Evolutionary conservation across 1,140 invertebrate genomes (phyloP), one percentile per base, ranked within the genome.

Genomic region (Drosophila pruinosa): DNA sequence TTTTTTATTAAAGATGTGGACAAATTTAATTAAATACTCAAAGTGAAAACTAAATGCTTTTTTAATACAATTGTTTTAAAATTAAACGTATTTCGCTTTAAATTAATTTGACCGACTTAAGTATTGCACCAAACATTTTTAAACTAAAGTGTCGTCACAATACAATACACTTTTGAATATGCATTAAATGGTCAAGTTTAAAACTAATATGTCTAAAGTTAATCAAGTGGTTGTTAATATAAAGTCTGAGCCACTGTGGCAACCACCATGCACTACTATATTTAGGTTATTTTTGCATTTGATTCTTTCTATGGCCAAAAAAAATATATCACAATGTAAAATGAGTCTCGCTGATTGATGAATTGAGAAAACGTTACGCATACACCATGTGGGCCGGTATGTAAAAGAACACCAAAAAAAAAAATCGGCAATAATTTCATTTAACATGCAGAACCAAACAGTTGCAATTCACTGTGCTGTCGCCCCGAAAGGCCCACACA

Each of bases 391-490:
- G 72, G 34, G 50, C 28, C 47, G 31, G 28, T 3, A 15, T 22
- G 2, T 28, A 39, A 31, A 39, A 70, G 59, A 26, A 3, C 21
- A 26, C 7, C 6, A 34, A 62, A 85, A 72, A 73, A 75, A 54
- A 72, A 73, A 75, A 54, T 24, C 72, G 57, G 81, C 77, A 86
- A 85, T 85, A 85, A 85, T 85, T 85, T 85, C 81, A 86, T 85
- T 85, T 77, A 86, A 74, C 80, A 80, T 85, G 81, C 77, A 85
- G 70, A 77, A 57, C 68, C 52, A 63, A 86, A 86, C 64, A 63
- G 73, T 57, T 24, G 45, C 61, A 69, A 34, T 70, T 41, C 43
- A 56, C 45, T 50, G 10, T 53, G 38, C 41, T 14, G 26, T 26
- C 41, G 14, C 45, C 24, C 22, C 45, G 22, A 10, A 26, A 21